Percentiles rank a stretch among this genome's conserved stretches.
phyloP scores from a whole-genome alignment of 2,888 invertebrate species.

The Acleris sparsana region DNA sequence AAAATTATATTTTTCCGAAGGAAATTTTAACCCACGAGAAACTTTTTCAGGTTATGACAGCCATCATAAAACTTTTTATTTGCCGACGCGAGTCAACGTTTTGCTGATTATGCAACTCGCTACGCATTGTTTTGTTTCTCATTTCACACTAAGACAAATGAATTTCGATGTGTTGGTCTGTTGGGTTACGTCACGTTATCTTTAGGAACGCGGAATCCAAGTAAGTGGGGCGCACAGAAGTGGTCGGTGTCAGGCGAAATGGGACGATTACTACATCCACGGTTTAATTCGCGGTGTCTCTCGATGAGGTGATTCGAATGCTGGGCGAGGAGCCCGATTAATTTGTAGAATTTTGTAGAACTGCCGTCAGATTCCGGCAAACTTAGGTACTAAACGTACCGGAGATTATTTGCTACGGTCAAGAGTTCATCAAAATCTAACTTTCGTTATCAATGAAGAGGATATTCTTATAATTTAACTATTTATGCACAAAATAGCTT shows the following conservation, averaged over 20 bases:
- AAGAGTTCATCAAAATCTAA: too few relatives aligned
- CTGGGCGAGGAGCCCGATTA: background rate
- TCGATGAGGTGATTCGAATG: background rate
- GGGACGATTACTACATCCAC: slow-evolving; percentile 40
- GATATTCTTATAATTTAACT: too few relatives aligned
- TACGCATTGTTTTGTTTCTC: slow-evolving; percentile 20
- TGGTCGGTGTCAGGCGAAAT: slow-evolving; percentile 40
- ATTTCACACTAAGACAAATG: slow-evolving; percentile 32
- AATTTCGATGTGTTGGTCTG: slow-evolving; percentile 37
- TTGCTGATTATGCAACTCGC: slow-evolving; percentile 6
- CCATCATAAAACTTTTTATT: background rate
- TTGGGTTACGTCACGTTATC: slow-evolving; percentile 34
- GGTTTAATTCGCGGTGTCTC: background rate
- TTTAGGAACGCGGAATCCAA: slow-evolving; percentile 55
- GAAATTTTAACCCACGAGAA: too few relatives aligned
- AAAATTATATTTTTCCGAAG: too few relatives aligned
- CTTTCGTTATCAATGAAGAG: too few relatives aligned
- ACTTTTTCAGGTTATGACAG: background rate
- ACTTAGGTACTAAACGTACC: too few relatives aligned
- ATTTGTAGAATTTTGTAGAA: background rate
- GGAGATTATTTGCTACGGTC: too few relatives aligned
- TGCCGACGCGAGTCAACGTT: slow-evolving; percentile 4
- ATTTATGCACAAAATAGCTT: too few relatives aligned
- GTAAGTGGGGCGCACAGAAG: slow-evolving; percentile 30
- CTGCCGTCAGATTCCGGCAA: too few relatives aligned